These are phyloP conservation scores for Masticophis lateralis DNA, from an alignment of 2,797 vertebrate genomes.

Conservation along the genomic window DNA sequence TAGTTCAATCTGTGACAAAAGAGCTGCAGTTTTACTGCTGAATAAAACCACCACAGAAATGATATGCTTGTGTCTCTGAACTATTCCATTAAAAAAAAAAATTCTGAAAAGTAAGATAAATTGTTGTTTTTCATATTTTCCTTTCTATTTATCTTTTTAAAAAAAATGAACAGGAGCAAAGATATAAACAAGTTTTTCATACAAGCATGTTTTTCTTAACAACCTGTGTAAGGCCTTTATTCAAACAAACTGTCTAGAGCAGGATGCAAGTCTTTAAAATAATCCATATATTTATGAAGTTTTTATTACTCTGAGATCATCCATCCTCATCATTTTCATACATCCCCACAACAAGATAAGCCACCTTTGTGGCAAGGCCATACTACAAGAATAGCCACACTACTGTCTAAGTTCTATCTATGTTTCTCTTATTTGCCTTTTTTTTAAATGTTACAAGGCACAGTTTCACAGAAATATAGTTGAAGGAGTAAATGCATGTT, in stretches of 20 bases:
- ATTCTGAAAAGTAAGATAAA: not conserved
- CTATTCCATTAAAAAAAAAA: not conserved
- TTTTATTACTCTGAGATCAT: not conserved
- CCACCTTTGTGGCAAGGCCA: not conserved
- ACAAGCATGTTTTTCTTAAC: not conserved
- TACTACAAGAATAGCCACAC: not conserved
- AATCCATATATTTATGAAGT: not conserved
- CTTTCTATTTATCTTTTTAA: not conserved
- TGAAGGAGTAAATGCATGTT: not conserved
- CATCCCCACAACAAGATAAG: not conserved
- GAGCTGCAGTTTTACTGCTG: not conserved
- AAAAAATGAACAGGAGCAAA: not conserved
- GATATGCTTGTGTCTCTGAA: not conserved
- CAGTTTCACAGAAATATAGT: not conserved
- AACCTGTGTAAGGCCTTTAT: not conserved
- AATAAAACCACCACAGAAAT: not conserved
- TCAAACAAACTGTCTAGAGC: not conserved
- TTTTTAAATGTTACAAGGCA: not conserved
- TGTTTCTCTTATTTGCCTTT: not conserved
- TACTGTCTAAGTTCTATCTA: not conserved
- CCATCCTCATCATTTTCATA: not conserved
- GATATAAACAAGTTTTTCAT: not conserved
- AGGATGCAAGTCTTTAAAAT: not conserved
- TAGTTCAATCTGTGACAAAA: not conserved
- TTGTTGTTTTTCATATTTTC: not conserved